Base-by-base conservation (phyloP, 2,797 vertebrate species). In the Lutjanus campechanus region DNA sequence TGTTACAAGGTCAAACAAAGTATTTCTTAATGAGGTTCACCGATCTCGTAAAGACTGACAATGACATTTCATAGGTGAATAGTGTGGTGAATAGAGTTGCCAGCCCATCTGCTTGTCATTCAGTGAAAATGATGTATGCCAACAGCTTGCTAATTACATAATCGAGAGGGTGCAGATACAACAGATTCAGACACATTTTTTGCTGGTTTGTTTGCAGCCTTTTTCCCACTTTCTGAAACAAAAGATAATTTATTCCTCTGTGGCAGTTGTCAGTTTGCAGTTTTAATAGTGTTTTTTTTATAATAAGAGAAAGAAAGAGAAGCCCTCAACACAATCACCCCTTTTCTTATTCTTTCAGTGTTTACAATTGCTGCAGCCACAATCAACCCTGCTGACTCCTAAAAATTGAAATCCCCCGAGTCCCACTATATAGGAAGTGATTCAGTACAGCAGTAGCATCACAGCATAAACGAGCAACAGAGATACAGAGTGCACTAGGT, bases 71-170 rank as follows among this genome's bases (percentile, higher is more conserved):
- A 25, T 44, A 49, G 54, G 58, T 76, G 67, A 64, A 71, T 36
- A 65, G 51, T 55, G 25, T 61, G n/a, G n/a, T n/a, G n/a, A n/a
- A n/a, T n/a, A 40, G 29, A 62, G 41, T 66, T 81, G 47, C 40
- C 69, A 73, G 70, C 69, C 75, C 66, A 77, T 89, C 83, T 88
- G 80, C 43, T 85, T 76, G 76, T 80, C 74, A 86, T 79, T 81
- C 62, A 69, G 75, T 25, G 44, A 63, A 84, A 82, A 76, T 73
- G 61, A 84, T 63, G 68, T 62, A 83, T 70, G 67, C 61, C 79
- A 83, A 77, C 85, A 87, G 78, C 69, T 75, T 79, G 73, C 59
- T 81, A 85, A 89, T 85, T 89, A 73, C 66, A 76, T 84, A 88
- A 90, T 76, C 13, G 46, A 79, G 62, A 79, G 64, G 55, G 17